Evolutionary conservation across 2,113 vertebrate genomes (phyloP).

Genomic region (Eudyptes chrysolophus): DNA sequence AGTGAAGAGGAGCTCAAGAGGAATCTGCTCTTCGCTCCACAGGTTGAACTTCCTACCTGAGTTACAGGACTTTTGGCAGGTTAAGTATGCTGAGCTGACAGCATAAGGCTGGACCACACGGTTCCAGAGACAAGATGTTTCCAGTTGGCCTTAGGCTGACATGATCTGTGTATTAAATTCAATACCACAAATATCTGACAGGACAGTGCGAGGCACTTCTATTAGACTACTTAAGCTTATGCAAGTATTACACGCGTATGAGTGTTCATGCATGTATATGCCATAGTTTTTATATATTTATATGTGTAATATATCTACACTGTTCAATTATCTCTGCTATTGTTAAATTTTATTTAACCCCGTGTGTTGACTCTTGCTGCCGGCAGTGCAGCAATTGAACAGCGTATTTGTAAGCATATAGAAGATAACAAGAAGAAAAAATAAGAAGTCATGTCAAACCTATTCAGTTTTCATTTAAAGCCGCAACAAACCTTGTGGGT

Average conservation of each 20-base stretch:
- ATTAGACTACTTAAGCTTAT: background rate
- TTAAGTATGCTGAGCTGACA: background rate
- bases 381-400: background rate
- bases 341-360: background rate
- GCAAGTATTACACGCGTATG: accelerated
- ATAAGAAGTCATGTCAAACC: background rate
- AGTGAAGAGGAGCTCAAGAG: background rate
- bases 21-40: background rate
- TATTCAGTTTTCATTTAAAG: background rate
- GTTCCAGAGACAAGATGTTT: background rate
- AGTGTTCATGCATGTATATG: background rate
- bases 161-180: background rate
- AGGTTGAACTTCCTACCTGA: background rate
- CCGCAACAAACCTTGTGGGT: background rate
- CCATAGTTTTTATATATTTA: background rate
- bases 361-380: accelerated
- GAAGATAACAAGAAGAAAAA: background rate
- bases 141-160: background rate
- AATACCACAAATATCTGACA: background rate
- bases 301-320: no score
- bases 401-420: background rate
- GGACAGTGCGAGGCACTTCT: background rate
- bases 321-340: background rate
- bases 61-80: background rate
- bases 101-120: background rate